Conservation (phyloP, 2,888 invertebrate genomes). For the Pterostichus madidus region DNA sequence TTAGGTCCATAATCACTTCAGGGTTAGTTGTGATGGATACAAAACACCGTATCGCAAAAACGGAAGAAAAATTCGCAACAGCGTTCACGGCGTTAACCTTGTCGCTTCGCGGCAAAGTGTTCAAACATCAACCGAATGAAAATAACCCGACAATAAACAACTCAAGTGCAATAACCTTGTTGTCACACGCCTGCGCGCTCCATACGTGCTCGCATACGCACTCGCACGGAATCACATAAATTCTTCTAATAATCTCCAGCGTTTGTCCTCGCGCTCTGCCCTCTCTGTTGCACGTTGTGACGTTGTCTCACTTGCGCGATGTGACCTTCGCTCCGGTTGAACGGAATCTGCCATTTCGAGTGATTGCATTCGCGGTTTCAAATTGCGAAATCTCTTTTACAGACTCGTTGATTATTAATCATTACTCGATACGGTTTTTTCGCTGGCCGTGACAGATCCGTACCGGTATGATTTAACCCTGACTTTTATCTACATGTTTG, state of each 20-base stretch:
- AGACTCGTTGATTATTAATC: conserved; percentile 55
- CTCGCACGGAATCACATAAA: conserved; percentile 63
- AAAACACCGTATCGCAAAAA: no score
- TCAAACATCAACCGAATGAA: conserved; percentile 51
- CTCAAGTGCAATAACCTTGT: conserved; percentile 67
- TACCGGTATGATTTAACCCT: conserved; percentile 46
- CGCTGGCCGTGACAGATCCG: conserved; percentile 43
- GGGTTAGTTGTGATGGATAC: no score
- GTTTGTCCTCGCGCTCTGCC: conserved; percentile 54
- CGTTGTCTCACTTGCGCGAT: neutral
- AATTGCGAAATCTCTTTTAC: conserved; percentile 60
- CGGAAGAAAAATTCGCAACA: no score
- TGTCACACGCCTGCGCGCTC: conserved; percentile 55
- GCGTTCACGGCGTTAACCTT: neutral
- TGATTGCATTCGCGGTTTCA: conserved; percentile 57
- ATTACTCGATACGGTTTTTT: conserved; percentile 61
- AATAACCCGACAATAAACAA: conserved; percentile 65
- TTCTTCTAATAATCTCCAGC: conserved; percentile 64
- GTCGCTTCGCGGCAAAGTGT: conserved; percentile 14
- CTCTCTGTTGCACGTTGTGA: conserved; percentile 24
- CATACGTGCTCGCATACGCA: conserved; percentile 52
- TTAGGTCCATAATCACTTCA: no score
- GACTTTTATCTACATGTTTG: conserved; percentile 24
- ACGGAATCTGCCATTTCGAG: conserved; percentile 60
- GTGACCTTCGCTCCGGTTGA: conserved; percentile 59